Evolutionary conservation across 2,113 vertebrate genomes (phyloP), one percentile per base, ranked within the genome.

Genomic region (Gallinago media): DNA sequence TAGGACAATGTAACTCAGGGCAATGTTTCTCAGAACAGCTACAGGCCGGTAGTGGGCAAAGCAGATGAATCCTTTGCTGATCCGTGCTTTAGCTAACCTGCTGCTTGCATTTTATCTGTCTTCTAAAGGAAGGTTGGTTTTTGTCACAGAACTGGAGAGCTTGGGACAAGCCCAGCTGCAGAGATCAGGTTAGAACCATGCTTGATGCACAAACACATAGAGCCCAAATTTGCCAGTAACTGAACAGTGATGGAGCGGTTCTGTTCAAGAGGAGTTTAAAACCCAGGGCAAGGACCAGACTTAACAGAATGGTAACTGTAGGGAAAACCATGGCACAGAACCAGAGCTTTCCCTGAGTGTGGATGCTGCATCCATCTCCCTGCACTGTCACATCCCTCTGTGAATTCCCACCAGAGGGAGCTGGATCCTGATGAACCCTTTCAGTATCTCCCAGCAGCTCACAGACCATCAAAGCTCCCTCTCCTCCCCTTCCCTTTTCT

Each of bases 1-100:
- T 38, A 8, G 21, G 42, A 74, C 55, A 66, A 42, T 6, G 3
- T 19, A 34, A 62, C 38, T 15, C 19, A 50, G 12, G 49, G 32
- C 40, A n/a, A 2, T 2, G 8, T 19, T 76, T 32, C 66, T 44
- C 52, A 15, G 65, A 55, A 40, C 9, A 70, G 66, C 42, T 46
- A 3, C 62, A 58, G 22, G 59, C 38, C 0, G 0, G 16, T 9
- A 15, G 17, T 12, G 7, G 15, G 17, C 13, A 71, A 4, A 63
- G 44, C 15, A 68, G 62, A n/a, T 40, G 9, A 49, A 27, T 47
- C 49, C 31, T 38, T n/a, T 0, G 0, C 13, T 47, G 31, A 52
- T 7, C 34, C 46, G 54, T 54, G 38, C 66, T 59, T 75, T 26
- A 54, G 34, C 40, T 55, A 38, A 29, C 27, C 32, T 63, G 34